A percentile compares a stretch with the other conserved stretches of the same genome.
Conservation (phyloP, 2,113 vertebrate genomes). For the Etheostoma cragini region DNA sequence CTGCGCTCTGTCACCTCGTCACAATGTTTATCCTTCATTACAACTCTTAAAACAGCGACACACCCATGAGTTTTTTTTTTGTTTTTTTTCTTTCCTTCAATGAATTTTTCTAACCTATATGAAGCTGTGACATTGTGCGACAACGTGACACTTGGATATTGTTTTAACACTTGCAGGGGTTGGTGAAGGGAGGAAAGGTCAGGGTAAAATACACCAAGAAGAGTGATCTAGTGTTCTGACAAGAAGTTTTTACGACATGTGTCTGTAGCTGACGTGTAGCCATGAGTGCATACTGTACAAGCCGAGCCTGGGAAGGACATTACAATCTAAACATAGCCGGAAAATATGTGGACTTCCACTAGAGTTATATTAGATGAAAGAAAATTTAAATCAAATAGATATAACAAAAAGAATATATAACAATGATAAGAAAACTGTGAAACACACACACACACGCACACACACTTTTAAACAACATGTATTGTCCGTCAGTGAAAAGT, state of each 20-base stretch:
- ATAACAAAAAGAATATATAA: not conserved
- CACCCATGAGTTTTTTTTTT: slow-evolving; percentile 22
- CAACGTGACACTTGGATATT: slow-evolving; percentile 58
- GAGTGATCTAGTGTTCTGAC: slow-evolving; percentile 33
- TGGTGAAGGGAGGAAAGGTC: slow-evolving; percentile 43
- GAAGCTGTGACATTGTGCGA: slow-evolving; percentile 65
- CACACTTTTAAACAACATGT: slow-evolving; percentile 6
- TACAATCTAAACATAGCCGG: slow-evolving; percentile 34
- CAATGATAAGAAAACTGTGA: not conserved
- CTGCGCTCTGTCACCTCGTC: slow-evolving; percentile 74
- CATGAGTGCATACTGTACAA: not conserved
- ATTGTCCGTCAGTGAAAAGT: slow-evolving; percentile 19
- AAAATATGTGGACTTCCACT: not conserved
- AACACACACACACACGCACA: not conserved
- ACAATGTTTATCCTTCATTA: slow-evolving; percentile 75
- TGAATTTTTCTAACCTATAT: slow-evolving; percentile 58
- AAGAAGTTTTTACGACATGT: slow-evolving; percentile 15
- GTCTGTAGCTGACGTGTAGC: not conserved
- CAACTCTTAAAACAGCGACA: slow-evolving; percentile 62
- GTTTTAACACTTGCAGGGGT: slow-evolving; percentile 63
- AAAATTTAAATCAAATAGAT: not conserved
- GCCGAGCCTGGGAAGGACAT: not conserved
- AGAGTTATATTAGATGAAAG: slow-evolving; percentile 3
- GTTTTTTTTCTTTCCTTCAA: slow-evolving; percentile 13
- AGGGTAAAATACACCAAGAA: slow-evolving; percentile 36